Base-by-base conservation (phyloP, 2,888 invertebrate genomes). In the Rutpela maculata region DNA sequence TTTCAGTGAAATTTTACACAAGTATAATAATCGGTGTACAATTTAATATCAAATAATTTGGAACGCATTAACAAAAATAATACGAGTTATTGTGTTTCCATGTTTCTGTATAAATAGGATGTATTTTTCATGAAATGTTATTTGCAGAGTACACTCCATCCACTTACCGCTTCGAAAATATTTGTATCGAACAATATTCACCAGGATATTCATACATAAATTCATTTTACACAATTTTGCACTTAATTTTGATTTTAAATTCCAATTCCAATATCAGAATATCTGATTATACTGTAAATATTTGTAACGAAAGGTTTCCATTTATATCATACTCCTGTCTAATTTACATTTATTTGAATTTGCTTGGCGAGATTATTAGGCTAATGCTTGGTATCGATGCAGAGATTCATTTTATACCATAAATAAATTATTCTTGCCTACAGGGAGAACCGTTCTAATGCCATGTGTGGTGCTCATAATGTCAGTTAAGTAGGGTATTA, bases 341-440 rank as follows among this genome's bases (percentile, higher is more conserved):
- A 56, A 68, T 68, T 50, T 55, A 26, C 67, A 68, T 68, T 68
- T 68, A 68, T 68, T 68, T n/a, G 67, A 68, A 55, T 68, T 31
- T n/a, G 67, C 55, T 9, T 19, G 31, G 55, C 17, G 6, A 26
- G 67, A 26, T 50, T 22, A 56, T 19, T n/a, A 18, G 55, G 10
- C 56, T 31, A 62, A 62, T 35, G 31, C 62, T n/a, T 31, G 35
- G 15, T 26, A 68, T 68, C 67, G 67, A 26, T 55, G 26, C 15
- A n/a, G n/a, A 11, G 67, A 50, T n/a, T 56, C 67, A 7, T 22
- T 6, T 3, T n/a, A 17, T 26, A 19, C 66, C 67, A 68, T 56
- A 68, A 68, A 68, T 68, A 56, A 68, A 68, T 68, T 56, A 56
- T 55, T 12, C 15, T 12, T 18, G 66, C 66, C 50, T 38, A 35